Percentiles rank a stretch among this genome's conserved stretches.
phyloP scores from a whole-genome alignment of 2,113 vertebrate genomes.

The Micromys minutus region DNA sequence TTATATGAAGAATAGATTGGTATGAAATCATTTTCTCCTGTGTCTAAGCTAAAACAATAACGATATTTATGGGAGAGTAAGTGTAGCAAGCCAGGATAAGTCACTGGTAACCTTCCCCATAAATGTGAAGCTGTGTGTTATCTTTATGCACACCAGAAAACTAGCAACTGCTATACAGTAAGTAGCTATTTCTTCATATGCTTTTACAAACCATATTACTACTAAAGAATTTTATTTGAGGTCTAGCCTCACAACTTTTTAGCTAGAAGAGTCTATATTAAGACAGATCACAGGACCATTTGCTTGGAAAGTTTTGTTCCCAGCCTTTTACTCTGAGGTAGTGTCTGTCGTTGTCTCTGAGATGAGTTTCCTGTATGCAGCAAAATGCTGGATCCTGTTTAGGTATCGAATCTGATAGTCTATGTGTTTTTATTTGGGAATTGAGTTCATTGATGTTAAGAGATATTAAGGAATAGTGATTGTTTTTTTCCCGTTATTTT shows the following conservation, averaged over 20 bases:
- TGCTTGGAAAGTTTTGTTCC: too few relatives aligned
- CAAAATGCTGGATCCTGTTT: too few relatives aligned
- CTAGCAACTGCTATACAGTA: slow-evolving; percentile 74
- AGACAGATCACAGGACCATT: slow-evolving; percentile 53
- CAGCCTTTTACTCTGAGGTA: too few relatives aligned
- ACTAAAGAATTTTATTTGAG: slow-evolving; percentile 60
- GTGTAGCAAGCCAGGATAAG: slow-evolving; percentile 63
- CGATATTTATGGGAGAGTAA: slow-evolving; percentile 53
- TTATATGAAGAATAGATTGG: slow-evolving; percentile 73
- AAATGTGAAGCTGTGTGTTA: slow-evolving; percentile 74
- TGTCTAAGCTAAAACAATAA: slow-evolving; percentile 66
- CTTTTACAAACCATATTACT: slow-evolving; percentile 64
- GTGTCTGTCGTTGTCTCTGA: too few relatives aligned
- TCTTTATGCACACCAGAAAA: slow-evolving; percentile 56
- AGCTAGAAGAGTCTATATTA: slow-evolving; percentile 60
- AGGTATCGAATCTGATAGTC: too few relatives aligned
- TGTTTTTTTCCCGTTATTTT: too few relatives aligned
- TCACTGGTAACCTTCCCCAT: slow-evolving; percentile 73
- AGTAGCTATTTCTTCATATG: slow-evolving; percentile 66
- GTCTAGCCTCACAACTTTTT: slow-evolving; percentile 59
- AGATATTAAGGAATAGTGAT: too few relatives aligned
- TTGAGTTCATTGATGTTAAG: too few relatives aligned
- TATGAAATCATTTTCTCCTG: slow-evolving; percentile 55
- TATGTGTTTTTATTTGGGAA: too few relatives aligned
- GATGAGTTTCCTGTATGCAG: too few relatives aligned